Conservation (phyloP, 2,113 vertebrate genomes). For the Malaclemys terrapin region DNA sequence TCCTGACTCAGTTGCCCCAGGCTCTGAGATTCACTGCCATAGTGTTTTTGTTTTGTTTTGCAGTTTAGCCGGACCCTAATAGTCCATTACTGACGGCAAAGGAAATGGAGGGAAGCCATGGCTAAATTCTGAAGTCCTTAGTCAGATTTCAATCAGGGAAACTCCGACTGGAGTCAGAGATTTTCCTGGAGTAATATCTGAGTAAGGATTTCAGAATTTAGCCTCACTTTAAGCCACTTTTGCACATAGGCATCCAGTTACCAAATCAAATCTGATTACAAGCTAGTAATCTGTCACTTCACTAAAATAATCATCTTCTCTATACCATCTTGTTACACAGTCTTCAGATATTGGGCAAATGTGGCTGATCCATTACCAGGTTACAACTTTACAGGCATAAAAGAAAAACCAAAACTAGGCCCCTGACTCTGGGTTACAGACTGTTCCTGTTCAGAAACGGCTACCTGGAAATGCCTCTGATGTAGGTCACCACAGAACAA, state of each 20-base stretch:
- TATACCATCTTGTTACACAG: background rate
- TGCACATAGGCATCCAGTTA: background rate
- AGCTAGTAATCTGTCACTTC: background rate
- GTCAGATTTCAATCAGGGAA: background rate
- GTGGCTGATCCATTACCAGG: background rate
- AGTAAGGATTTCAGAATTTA: background rate
- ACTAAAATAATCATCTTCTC: background rate
- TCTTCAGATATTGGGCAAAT: background rate
- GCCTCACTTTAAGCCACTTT: background rate
- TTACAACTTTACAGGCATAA: background rate
- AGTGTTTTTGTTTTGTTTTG: background rate
- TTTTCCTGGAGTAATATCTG: background rate
- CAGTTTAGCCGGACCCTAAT: background rate
- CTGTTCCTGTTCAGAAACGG: background rate
- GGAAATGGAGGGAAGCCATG: background rate
- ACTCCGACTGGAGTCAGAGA: background rate
- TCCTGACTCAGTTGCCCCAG: background rate
- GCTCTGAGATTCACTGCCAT: background rate
- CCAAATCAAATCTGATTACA: background rate
- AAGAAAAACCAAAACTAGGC: background rate
- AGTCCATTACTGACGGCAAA: background rate
- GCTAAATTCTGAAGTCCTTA: background rate
- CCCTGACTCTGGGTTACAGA: background rate
- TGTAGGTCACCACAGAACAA: background rate
- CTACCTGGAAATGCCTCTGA: background rate